These are phyloP conservation scores for Sander vitreus DNA, from an alignment of 2,113 vertebrate genomes.

Conservation along the genomic window DNA sequence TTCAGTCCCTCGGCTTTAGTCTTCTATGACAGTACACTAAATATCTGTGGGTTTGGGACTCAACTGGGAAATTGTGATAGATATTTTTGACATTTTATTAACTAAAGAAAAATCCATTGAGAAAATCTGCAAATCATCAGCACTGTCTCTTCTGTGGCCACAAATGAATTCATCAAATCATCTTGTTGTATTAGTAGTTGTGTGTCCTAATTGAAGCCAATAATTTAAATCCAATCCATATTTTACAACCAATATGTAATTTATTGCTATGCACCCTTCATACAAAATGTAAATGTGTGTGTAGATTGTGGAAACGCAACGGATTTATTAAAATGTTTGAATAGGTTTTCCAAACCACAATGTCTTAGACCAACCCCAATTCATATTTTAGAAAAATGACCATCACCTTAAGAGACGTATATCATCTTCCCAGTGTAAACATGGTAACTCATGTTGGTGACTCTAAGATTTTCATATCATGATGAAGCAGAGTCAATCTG, in stretches of 20 bases:
- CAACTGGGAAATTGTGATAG: background rate
- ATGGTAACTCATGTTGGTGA: conserved; percentile 54
- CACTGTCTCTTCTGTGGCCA: background rate
- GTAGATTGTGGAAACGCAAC: background rate
- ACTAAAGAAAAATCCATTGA: background rate
- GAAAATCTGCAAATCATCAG: background rate
- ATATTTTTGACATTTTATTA: background rate
- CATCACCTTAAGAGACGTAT: background rate
- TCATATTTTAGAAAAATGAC: conserved; percentile 18
- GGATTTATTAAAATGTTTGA: conserved; percentile 17
- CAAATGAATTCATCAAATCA: background rate
- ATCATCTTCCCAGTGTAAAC: conserved; percentile 49
- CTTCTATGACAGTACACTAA: background rate
- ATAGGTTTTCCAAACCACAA: conserved; percentile 20
- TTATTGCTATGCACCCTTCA: background rate
- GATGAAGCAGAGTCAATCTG: conserved; percentile 67
- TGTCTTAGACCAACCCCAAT: conserved; percentile 12
- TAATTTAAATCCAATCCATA: background rate
- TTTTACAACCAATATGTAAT: background rate
- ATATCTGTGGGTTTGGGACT: background rate
- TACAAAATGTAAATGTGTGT: conserved; percentile 4
- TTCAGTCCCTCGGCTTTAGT: background rate
- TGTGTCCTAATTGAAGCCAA: background rate
- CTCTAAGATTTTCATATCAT: conserved; percentile 57
- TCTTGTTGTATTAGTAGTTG: background rate